These are phyloP conservation scores for Botia almorhae DNA, from an alignment of 2,797 vertebrate genomes.

Conservation along the genomic window DNA sequence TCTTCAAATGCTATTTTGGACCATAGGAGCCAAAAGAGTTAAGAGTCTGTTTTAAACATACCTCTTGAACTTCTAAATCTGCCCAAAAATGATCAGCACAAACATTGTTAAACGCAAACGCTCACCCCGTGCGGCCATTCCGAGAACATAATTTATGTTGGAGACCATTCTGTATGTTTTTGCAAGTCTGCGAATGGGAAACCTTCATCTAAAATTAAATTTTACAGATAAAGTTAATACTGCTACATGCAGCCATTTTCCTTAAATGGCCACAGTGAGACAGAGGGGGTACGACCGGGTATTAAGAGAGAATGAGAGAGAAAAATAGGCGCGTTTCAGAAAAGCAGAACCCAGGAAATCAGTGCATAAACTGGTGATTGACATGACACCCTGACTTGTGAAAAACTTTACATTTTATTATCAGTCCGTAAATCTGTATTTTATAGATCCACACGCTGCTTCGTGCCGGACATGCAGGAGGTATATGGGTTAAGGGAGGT, in stretches of 20 bases:
- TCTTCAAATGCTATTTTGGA: not conserved
- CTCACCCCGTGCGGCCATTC: not conserved
- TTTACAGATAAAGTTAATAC: constrained; percentile 1
- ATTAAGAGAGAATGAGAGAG: not conserved
- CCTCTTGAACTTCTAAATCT: not conserved
- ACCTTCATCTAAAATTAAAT: not conserved
- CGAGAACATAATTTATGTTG: constrained; percentile 10
- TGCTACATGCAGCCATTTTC: constrained; percentile 12
- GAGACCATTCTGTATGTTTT: constrained; percentile 13
- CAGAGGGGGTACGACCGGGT: not conserved
- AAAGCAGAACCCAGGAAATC: constrained; percentile 47
- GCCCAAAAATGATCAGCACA: not conserved
- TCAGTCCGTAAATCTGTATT: constrained; percentile 36
- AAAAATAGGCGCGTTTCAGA: not conserved
- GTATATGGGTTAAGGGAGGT: constrained; percentile 26
- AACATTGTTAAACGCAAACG: not conserved
- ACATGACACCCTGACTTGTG: constrained; percentile 37
- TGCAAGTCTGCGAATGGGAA: not conserved
- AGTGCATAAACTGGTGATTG: constrained; percentile 50
- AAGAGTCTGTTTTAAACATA: not conserved
- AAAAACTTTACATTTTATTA: constrained; percentile 53
- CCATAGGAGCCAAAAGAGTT: not conserved
- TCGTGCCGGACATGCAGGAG: constrained; percentile 4
- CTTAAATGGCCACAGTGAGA: constrained; percentile 20
- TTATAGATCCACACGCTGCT: constrained; percentile 36